phyloP scores from a whole-genome alignment of 1,140 invertebrate species.

The Nebria ingens region DNA sequence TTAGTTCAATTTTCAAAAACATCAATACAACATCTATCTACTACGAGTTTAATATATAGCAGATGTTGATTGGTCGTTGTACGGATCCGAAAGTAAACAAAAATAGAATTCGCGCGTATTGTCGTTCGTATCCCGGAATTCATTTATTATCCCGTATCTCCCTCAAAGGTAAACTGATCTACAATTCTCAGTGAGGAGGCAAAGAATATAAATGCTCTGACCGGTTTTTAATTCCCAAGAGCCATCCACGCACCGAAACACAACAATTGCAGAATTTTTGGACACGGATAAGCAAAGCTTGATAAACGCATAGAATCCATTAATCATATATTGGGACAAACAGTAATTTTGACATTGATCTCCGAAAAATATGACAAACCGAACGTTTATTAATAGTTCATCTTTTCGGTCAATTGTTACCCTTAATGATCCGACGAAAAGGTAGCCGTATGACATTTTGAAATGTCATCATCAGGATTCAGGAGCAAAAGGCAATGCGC shows the following conservation, averaged over 20 bases:
- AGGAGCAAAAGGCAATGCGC: not conserved
- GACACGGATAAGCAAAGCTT: slow-evolving; percentile 15
- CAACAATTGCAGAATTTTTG: not conserved
- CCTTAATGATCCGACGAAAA: too few species aligned
- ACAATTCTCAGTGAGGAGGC: too few species aligned
- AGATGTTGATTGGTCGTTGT: not conserved
- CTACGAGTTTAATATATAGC: not conserved
- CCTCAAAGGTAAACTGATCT: too few species aligned
- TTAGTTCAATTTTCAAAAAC: too few species aligned
- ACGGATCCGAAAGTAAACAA: too few species aligned
- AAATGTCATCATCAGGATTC: not conserved
- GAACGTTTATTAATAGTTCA: slow-evolving; percentile 35
- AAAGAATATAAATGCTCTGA: not conserved
- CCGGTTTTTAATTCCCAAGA: not conserved
- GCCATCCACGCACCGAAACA: not conserved
- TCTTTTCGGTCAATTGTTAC: slow-evolving; percentile 11
- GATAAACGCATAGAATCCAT: too few species aligned
- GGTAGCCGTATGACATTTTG: too few species aligned
- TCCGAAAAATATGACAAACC: slow-evolving; percentile 24
- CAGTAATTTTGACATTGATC: slow-evolving; percentile 30
- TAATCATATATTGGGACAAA: slow-evolving; percentile 33
- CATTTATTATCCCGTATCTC: too few species aligned
- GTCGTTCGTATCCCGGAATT: too few species aligned
- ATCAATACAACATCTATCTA: not conserved
- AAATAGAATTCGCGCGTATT: not conserved